phyloP scores from a whole-genome alignment of 2,888 invertebrate species.

The Sinohyriopsis cumingii region DNA sequence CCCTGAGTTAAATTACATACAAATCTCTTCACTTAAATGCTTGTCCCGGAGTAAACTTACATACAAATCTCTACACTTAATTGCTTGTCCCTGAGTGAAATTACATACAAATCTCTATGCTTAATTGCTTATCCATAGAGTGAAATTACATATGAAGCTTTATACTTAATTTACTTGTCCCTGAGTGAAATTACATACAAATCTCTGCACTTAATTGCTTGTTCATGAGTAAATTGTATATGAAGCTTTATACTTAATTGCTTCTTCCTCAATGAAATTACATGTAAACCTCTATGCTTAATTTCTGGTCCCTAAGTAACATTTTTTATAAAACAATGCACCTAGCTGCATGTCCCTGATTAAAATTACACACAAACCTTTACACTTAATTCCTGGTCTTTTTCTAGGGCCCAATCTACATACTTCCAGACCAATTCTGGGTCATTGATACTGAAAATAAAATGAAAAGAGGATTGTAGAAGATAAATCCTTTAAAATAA shows the following conservation, averaged over 20 bases:
- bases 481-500: too few species aligned
- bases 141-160: slow-evolving; percentile 52
- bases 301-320: slow-evolving; percentile 54
- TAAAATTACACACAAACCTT: slow-evolving; percentile 53
- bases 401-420: slow-evolving; percentile 71
- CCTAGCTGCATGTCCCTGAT: neutral
- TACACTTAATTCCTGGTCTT: slow-evolving; percentile 70
- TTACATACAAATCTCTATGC: neutral
- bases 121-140: neutral
- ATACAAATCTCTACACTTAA: too few species aligned
- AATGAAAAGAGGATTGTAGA: too few species aligned
- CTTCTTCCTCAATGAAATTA: neutral
- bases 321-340: neutral
- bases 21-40: too few species aligned
- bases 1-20: too few species aligned
- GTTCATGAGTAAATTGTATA: neutral
- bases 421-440: slow-evolving; percentile 73
- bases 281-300: slow-evolving; percentile 68
- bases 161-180: slow-evolving; percentile 59
- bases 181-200: too few species aligned
- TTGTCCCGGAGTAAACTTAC: too few species aligned
- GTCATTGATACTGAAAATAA: slow-evolving; percentile 66
- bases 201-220: too few species aligned
- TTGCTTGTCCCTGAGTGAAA: too few species aligned
- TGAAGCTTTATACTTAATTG: neutral